Conservation (phyloP, 2,113 vertebrate genomes). For the Taxidea taxus region DNA sequence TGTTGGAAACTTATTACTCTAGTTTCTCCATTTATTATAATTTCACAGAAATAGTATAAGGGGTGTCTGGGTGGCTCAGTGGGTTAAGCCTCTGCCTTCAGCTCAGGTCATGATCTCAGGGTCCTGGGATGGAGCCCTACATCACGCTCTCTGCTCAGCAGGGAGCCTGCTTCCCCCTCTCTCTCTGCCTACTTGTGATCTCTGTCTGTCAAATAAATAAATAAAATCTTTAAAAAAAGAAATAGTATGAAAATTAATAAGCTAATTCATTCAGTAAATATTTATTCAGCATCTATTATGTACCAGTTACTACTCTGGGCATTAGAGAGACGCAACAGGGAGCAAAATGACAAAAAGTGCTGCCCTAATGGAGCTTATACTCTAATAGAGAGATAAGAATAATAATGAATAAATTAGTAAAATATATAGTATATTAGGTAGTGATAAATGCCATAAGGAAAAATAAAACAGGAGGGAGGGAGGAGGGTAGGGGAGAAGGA, state of each 20-base stretch:
- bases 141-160: too few species aligned
- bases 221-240: too few species aligned
- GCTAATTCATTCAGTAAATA: background rate
- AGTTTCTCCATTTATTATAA: background rate
- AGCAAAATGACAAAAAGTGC: background rate
- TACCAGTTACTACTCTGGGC: background rate
- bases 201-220: too few species aligned
- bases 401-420: background rate
- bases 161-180: too few species aligned
- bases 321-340: background rate
- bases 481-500: background rate
- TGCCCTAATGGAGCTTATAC: background rate
- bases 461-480: background rate
- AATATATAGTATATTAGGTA: background rate
- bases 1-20: background rate
- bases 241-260: background rate
- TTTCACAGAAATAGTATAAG: background rate
- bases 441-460: background rate
- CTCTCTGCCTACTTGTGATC: too few species aligned
- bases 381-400: background rate
- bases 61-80: too few species aligned
- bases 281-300: background rate
- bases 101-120: too few species aligned
- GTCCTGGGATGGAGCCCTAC: too few species aligned
- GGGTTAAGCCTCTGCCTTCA: too few species aligned